Percentiles rank a stretch among this genome's conserved stretches.
These are phyloP conservation scores for Nibea coibor DNA, from an alignment of 2,113 vertebrate species.

Conservation along the genomic window DNA sequence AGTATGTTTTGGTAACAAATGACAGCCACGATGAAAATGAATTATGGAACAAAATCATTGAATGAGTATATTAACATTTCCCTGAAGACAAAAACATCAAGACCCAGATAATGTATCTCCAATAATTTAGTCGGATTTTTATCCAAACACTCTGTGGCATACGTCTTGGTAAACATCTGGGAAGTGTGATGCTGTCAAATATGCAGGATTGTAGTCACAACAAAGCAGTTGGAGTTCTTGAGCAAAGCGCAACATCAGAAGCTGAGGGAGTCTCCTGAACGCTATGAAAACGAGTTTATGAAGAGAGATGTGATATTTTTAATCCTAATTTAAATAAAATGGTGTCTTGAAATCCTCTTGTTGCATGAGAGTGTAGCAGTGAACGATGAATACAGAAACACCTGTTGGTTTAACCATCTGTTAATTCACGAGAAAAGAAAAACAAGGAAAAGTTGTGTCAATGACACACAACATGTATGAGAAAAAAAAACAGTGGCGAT, in stretches of 20 bases:
- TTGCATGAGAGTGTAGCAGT: background rate
- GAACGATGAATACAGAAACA: constrained; percentile 15
- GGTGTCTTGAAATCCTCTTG: background rate
- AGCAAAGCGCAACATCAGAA: constrained; percentile 55
- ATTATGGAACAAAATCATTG: constrained; percentile 52
- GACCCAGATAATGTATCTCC: constrained; percentile 34
- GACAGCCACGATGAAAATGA: constrained; percentile 56
- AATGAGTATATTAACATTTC: constrained; percentile 55
- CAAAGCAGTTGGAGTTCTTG: constrained; percentile 42
- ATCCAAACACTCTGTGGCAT: constrained; percentile 25
- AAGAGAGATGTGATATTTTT: constrained; percentile 40
- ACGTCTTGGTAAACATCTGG: constrained; percentile 60
- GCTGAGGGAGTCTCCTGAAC: constrained; percentile 26
- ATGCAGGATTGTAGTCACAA: constrained; percentile 38
- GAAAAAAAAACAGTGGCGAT: background rate
- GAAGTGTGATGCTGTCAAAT: constrained; percentile 54
- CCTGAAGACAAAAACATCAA: constrained; percentile 50
- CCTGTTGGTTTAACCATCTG: constrained; percentile 52
- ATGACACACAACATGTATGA: background rate
- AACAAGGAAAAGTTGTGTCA: constrained; percentile 3
- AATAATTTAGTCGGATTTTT: constrained; percentile 37
- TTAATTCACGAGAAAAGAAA: constrained; percentile 34
- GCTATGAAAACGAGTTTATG: constrained; percentile 31
- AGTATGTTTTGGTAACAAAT: constrained; percentile 44
- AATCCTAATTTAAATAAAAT: constrained; percentile 48